Evolutionary conservation across 2,888 invertebrate genomes (phyloP).

Genomic region (Charanyca ferruginea): DNA sequence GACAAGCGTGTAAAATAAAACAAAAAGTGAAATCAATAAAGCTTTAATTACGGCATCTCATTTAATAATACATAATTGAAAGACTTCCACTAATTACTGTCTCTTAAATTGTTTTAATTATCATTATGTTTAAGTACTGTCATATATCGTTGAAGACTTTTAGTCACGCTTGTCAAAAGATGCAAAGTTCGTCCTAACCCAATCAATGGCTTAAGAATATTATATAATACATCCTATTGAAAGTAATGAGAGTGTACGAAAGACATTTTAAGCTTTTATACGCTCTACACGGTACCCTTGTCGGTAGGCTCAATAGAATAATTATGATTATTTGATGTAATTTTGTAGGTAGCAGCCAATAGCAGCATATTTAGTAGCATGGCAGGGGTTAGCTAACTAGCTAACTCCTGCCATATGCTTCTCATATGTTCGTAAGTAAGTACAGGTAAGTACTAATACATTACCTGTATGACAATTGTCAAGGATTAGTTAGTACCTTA

Average conservation of each 20-base stretch:
- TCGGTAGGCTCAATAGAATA: background rate
- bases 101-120: conserved; percentile 22
- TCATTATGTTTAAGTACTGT: conserved; percentile 16
- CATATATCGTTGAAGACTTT: conserved; percentile 20
- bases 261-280: background rate
- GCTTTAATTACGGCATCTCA: conserved; percentile 11
- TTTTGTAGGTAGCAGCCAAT: no score
- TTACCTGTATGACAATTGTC: no score
- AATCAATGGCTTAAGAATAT: conserved; percentile 9
- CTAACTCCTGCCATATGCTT: no score
- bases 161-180: conserved; percentile 35
- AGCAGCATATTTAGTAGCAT: no score
- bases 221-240: conserved; percentile 10
- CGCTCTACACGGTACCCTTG: background rate
- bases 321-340: no score
- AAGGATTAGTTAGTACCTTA: no score
- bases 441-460: no score
- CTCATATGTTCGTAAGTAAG: no score
- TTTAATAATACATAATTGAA: conserved; percentile 16
- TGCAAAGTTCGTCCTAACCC: conserved; percentile 1
- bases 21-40: conserved; percentile 36
- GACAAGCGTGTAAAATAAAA: background rate
- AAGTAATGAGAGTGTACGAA: background rate
- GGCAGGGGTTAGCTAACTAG: no score
- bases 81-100: conserved; percentile 35